Evolutionary conservation across 1,140 invertebrate genomes (phyloP).

Genomic region (Anthonomus grandis): DNA sequence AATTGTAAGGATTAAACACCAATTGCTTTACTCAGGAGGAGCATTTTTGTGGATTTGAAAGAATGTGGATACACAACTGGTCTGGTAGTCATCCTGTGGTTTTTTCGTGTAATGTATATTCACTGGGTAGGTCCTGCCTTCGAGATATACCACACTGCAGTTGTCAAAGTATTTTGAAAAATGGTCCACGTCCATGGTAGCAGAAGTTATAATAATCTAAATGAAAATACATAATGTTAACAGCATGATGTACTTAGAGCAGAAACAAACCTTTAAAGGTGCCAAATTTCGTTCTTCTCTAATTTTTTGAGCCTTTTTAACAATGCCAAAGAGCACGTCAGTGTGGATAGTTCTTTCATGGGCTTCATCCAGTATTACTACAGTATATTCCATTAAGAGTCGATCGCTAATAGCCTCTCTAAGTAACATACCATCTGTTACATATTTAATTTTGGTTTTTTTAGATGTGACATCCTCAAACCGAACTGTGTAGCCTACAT

Average conservation of each 20-base stretch:
- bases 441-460: slow-evolving; percentile 79
- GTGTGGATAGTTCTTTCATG: slow-evolving; percentile 96
- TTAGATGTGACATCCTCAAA: slow-evolving; percentile 83
- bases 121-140: slow-evolving; percentile 85
- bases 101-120: slow-evolving; percentile 73
- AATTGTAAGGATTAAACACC: slow-evolving; percentile 8
- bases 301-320: slow-evolving; percentile 62
- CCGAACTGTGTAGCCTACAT: slow-evolving; percentile 87
- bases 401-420: slow-evolving; percentile 79
- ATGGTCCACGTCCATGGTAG: slow-evolving; percentile 92
- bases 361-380: slow-evolving; percentile 94
- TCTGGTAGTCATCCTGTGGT: slow-evolving; percentile 81
- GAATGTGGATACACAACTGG: slow-evolving; percentile 76
- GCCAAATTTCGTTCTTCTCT: slow-evolving; percentile 58
- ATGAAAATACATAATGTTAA: slow-evolving; percentile 18
- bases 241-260: no score
- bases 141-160: slow-evolving; percentile 81
- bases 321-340: slow-evolving; percentile 85
- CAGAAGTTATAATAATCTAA: slow-evolving; percentile 86
- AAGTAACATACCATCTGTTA: slow-evolving; percentile 94
- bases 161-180: slow-evolving; percentile 89
- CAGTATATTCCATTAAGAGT: slow-evolving; percentile 69
- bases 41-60: slow-evolving; percentile 87
- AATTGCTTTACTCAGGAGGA: slow-evolving; percentile 75
- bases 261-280: slow-evolving; percentile 71